These are phyloP conservation scores for Folsomia candida DNA, from an alignment of 2,888 invertebrate species.

Conservation along the genomic window DNA sequence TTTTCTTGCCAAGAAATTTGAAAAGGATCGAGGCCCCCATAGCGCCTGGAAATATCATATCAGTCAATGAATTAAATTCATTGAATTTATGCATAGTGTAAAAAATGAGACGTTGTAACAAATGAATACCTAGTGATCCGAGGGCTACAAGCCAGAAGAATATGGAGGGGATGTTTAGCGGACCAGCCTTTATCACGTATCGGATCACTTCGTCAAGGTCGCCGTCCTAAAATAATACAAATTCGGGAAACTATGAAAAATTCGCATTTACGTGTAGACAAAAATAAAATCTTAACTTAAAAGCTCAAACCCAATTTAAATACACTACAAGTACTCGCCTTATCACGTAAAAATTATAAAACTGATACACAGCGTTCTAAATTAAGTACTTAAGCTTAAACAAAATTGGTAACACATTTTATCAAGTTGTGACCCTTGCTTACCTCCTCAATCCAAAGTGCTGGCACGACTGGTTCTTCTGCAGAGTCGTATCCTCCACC, in stretches of 20 bases:
- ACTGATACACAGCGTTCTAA: too few species aligned
- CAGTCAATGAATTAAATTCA: too few species aligned
- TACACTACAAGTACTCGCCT: too few species aligned
- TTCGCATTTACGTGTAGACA: too few species aligned
- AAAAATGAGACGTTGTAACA: too few species aligned
- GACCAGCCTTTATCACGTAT: conserved; percentile 30
- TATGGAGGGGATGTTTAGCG: conserved; percentile 35
- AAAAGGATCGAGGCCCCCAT: conserved; percentile 17
- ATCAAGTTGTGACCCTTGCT: too few species aligned
- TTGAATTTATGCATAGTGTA: too few species aligned
- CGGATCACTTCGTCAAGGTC: conserved; percentile 34
- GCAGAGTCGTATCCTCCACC: conserved; percentile 30
- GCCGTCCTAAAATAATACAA: conserved; percentile 20
- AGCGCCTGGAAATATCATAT: too few species aligned
- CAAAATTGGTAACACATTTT: background rate
- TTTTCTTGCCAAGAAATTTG: conserved; percentile 15
- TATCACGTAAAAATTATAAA: too few species aligned
- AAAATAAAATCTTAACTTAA: background rate
- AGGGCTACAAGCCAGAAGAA: conserved; percentile 33
- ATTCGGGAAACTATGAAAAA: too few species aligned
- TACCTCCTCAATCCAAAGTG: conserved; percentile 35
- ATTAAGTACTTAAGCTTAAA: background rate
- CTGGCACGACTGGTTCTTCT: conserved; percentile 24
- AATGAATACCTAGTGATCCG: too few species aligned
- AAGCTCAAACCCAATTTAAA: background rate